These are phyloP conservation scores for Aphis craccivora DNA, from an alignment of 1,140 invertebrate species.

Conservation along the genomic window DNA sequence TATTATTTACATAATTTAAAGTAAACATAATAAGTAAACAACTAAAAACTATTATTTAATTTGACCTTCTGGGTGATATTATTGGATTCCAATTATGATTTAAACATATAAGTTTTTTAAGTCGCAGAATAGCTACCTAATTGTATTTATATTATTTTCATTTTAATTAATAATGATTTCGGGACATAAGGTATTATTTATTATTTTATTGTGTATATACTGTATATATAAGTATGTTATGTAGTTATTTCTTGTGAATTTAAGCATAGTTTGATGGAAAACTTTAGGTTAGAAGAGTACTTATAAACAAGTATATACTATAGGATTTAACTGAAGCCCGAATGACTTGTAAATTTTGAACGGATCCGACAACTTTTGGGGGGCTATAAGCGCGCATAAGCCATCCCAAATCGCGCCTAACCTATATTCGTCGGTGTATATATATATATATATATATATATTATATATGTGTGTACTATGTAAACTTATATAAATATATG, in stretches of 20 bases:
- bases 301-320: not conserved
- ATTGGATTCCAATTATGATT: not conserved
- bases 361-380: not conserved
- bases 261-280: not conserved
- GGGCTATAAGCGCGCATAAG: not conserved
- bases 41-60: no score
- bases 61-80: not conserved
- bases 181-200: not conserved
- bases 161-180: not conserved
- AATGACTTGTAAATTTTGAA: conserved; percentile 17
- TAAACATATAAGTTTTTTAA: not conserved
- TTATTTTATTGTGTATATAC: not conserved
- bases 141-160: not conserved
- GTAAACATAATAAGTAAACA: not conserved
- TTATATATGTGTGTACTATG: no score
- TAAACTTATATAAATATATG: no score
- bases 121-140: not conserved
- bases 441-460: not conserved
- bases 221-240: not conserved
- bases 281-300: not conserved
- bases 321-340: not conserved
- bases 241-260: not conserved
- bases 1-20: not conserved
- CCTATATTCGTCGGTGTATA: not conserved
- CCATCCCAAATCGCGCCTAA: not conserved